Base-by-base conservation (phyloP, 2,888 invertebrate genomes). In the Acrobasis repandana region DNA sequence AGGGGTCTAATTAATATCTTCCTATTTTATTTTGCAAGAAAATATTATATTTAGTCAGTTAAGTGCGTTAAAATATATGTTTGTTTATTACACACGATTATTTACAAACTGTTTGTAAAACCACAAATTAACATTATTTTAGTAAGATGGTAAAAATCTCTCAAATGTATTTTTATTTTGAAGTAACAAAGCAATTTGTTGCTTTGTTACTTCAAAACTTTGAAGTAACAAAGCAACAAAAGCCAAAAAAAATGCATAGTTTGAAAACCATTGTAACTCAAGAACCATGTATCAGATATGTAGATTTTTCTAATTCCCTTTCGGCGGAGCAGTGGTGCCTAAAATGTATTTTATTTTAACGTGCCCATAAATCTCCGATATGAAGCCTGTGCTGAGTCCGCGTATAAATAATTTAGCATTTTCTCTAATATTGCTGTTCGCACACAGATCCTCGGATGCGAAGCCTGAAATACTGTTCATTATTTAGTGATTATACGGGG, bases 311-410 rank as follows among this genome's bases (percentile, higher is more conserved):
- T 87, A 88, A 89, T 88, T 86, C 82, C 71, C 72, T 77, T 72
- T 38, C 38, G 20, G 14, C 70, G 76, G 71, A 71, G 68, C 71
- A 75, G 71, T 75, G 76, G 77, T 78, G 85, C 58, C 58, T 49
- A 87, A 88, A 90, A 85, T 88, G 85, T 90, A 88, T 90, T 89
- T 88, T 88, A 86, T 85, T 88, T 87, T 84, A 86, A 85, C 82
- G 77, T 74, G 70, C 71, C 75, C 86, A 84, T 91, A 90, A 90
- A 91, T 91, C 88, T 78, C 77, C 83, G 82, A 86, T 85, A 85
- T 79, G 80, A 81, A 78, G 83, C 76, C 75, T 75, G 74, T 76
- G 76, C 77, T 67, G 75, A 75, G 73, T 70, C 73, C 73, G 72
- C 71, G 77, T 79, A 82, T 86, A 80, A 82, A 84, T 84, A 81